Percentiles rank a stretch among this genome's conserved stretches.
Evolutionary conservation across 2,797 vertebrate genomes (phyloP).

Genomic region (Pseudochirops cupreus): DNA sequence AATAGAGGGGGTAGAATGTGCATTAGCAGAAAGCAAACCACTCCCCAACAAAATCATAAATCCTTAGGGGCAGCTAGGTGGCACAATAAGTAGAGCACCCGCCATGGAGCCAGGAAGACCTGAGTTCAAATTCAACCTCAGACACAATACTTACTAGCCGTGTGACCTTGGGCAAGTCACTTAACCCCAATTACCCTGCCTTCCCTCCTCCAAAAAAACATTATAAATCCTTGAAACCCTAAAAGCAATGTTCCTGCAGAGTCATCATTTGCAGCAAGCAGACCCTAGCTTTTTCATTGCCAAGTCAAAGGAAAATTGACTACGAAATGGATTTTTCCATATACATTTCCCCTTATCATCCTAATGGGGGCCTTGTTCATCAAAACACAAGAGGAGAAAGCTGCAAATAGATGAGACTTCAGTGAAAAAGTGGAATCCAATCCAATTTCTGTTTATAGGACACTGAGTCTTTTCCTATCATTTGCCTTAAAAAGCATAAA

Average conservation of each 20-base stretch:
- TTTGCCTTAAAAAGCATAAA: not conserved
- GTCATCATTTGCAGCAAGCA: conserved; percentile 23
- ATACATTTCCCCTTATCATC: conserved; percentile 45
- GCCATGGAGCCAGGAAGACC: too few relatives aligned
- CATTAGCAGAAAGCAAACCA: not conserved
- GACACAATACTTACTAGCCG: too few relatives aligned
- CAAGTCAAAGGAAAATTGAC: conserved; percentile 30
- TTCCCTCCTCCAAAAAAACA: not conserved
- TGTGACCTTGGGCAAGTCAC: too few relatives aligned
- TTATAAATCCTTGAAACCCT: not conserved
- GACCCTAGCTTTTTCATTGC: conserved; percentile 35
- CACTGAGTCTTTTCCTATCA: not conserved
- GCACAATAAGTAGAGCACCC: too few relatives aligned
- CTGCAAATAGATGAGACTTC: not conserved
- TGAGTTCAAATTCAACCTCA: too few relatives aligned
- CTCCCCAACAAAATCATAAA: not conserved
- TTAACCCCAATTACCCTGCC: too few relatives aligned
- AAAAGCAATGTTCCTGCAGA: not conserved
- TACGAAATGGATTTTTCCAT: conserved; percentile 26
- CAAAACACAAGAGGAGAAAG: conserved; percentile 42
- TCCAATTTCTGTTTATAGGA: not conserved
- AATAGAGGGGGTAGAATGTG: not conserved
- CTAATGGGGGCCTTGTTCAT: not conserved
- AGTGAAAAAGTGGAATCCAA: not conserved
- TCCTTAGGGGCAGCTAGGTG: too few relatives aligned